These are phyloP conservation scores for Strigamia transsilvanica DNA, from an alignment of 2,888 invertebrate genomes.

Conservation along the genomic window DNA sequence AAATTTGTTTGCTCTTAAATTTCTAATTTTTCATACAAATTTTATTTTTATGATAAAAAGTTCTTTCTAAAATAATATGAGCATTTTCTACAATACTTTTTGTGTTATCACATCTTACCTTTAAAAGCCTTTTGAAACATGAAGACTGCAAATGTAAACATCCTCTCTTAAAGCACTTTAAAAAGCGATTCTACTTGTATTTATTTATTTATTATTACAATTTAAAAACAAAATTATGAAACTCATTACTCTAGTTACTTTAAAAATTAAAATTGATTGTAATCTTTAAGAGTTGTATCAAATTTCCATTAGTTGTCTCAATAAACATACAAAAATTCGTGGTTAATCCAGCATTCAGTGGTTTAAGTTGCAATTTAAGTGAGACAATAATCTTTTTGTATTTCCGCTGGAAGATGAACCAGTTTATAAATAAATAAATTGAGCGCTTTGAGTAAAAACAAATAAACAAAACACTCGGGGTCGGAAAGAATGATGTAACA, in stretches of 20 bases:
- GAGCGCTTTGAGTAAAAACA: not conserved
- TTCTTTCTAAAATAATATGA: not conserved
- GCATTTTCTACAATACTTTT: not conserved
- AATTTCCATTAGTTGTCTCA: too few relatives aligned
- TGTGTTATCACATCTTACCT: not conserved
- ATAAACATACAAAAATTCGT: too few relatives aligned
- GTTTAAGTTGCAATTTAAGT: too few relatives aligned
- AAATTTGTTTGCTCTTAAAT: not conserved
- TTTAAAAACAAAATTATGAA: too few relatives aligned
- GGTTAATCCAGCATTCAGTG: too few relatives aligned
- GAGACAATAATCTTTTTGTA: too few relatives aligned
- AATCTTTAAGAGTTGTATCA: too few relatives aligned
- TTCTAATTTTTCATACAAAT: slow-evolving; percentile 6
- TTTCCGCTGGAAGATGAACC: too few relatives aligned
- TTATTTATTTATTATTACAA: not conserved
- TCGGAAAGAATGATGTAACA: not conserved
- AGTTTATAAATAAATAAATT: not conserved
- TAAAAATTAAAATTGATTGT: too few relatives aligned
- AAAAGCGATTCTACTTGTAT: not conserved
- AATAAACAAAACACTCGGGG: not conserved
- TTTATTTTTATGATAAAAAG: slow-evolving; percentile 3
- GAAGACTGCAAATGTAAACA: not conserved
- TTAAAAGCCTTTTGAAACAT: not conserved
- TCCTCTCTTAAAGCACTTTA: too few relatives aligned
- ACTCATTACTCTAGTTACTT: too few relatives aligned